phyloP scores from a whole-genome alignment of 2,888 invertebrate genomes.

The Helleia helle region DNA sequence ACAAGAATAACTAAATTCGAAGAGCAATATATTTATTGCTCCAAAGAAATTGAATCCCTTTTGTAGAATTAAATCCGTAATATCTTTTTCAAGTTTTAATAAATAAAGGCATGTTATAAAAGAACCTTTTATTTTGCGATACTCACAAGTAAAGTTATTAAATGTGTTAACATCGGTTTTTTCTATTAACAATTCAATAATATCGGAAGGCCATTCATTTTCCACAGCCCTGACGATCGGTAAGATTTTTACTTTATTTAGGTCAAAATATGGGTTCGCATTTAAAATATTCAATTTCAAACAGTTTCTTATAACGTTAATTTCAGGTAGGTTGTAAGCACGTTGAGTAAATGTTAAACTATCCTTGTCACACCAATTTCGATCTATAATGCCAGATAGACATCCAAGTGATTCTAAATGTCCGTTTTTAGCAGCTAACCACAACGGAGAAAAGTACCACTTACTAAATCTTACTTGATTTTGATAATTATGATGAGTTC shows the following conservation, averaged over 20 bases:
- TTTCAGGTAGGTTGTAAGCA: not conserved
- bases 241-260: not conserved
- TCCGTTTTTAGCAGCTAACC: not conserved
- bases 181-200: not conserved
- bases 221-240: not conserved
- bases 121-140: not conserved
- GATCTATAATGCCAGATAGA: not conserved
- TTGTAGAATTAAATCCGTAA: not conserved
- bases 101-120: not conserved
- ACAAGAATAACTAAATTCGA: not conserved
- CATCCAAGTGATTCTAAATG: not conserved
- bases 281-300: not conserved
- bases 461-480: not conserved
- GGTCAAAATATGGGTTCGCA: not conserved
- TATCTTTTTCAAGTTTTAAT: not conserved
- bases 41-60: not conserved
- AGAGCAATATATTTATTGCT: not conserved
- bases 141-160: not conserved
- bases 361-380: not conserved
- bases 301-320: not conserved
- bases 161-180: not conserved
- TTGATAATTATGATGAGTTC: not conserved
- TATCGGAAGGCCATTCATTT: not conserved
- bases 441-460: not conserved
- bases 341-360: not conserved